These are phyloP conservation scores for Ardeotis arabs DNA, from an alignment of 2,113 vertebrate species.

Conservation along the genomic window DNA sequence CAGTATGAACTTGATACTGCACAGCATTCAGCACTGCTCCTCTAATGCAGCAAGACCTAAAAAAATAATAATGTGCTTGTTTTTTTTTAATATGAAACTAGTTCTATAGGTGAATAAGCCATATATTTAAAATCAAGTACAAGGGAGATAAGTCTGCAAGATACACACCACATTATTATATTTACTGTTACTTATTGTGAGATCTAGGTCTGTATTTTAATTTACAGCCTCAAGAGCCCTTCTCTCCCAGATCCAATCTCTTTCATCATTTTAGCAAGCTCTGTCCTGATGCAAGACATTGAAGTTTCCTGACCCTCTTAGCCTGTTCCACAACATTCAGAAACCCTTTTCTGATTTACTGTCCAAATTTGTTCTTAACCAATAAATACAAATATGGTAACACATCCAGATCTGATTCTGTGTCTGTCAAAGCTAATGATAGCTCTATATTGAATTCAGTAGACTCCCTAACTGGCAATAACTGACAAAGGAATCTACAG, in stretches of 20 bases:
- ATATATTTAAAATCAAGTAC: neutral
- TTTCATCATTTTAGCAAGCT: neutral
- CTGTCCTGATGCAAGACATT: neutral
- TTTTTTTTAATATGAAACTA: neutral
- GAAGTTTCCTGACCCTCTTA: neutral
- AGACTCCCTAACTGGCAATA: neutral
- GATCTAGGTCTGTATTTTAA: neutral
- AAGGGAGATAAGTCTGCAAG: neutral
- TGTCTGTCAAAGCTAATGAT: neutral
- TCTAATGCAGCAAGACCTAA: neutral
- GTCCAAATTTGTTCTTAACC: neutral
- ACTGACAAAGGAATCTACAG: neutral
- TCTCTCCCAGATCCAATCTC: neutral
- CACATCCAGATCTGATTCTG: neutral
- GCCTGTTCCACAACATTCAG: neutral
- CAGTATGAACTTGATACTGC: neutral
- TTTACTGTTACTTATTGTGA: neutral
- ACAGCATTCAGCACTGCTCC: neutral
- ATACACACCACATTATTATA: neutral
- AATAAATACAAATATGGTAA: neutral
- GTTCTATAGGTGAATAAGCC: neutral
- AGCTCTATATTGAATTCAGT: neutral
- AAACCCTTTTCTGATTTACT: neutral
- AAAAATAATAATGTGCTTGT: neutral
- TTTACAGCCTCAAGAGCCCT: neutral